phyloP scores from a whole-genome alignment of 2,113 vertebrate species.

The Eptatretus burgeri region DNA sequence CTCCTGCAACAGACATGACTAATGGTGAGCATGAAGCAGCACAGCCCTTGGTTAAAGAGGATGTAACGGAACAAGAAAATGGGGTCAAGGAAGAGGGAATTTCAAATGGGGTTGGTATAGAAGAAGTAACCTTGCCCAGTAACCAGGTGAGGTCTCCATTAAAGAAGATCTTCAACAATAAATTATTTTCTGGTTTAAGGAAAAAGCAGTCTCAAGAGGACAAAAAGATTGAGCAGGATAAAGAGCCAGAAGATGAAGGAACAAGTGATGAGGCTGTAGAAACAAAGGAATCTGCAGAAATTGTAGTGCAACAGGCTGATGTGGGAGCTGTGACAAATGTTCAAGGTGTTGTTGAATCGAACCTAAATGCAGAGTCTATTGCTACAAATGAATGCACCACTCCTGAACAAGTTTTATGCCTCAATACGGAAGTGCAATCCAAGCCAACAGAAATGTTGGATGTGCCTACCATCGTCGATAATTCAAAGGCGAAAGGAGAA shows the following conservation, averaged over 20 bases:
- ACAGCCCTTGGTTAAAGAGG: background rate
- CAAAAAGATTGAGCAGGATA: slow-evolving; percentile 4
- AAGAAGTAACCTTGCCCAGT: background rate
- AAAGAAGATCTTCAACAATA: slow-evolving; percentile 3
- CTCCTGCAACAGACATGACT: background rate
- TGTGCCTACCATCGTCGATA: background rate
- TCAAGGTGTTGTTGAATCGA: slow-evolving; percentile 1
- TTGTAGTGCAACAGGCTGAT: background rate
- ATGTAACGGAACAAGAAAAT: background rate
- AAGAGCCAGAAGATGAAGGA: background rate
- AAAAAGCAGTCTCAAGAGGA: background rate
- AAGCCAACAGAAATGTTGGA: no score
- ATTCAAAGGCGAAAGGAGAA: background rate
- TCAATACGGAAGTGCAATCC: no score
- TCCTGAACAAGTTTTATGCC: background rate
- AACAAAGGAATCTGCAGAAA: background rate
- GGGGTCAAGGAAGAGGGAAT: background rate
- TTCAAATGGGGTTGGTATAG: background rate
- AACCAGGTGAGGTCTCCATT: slow-evolving; percentile 3
- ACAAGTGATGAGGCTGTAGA: background rate
- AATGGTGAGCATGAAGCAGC: slow-evolving; percentile 2
- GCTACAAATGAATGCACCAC: background rate
- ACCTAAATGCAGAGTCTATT: background rate
- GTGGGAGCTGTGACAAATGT: background rate
- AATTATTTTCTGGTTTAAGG: background rate